These are phyloP conservation scores for Reticulitermes lucifugus DNA, from an alignment of 2,888 invertebrate species.

Conservation along the genomic window DNA sequence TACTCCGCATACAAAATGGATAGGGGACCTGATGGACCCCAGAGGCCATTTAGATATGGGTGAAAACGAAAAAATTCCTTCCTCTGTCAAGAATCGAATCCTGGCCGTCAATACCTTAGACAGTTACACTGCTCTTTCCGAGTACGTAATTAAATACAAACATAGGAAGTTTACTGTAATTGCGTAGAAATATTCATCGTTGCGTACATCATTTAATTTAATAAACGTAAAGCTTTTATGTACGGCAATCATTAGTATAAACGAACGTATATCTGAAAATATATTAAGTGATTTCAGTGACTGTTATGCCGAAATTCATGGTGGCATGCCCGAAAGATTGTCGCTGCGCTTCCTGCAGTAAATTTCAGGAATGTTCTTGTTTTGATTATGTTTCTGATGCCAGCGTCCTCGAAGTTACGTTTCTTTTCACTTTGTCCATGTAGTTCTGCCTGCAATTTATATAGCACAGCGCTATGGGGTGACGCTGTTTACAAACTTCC, in stretches of 20 bases:
- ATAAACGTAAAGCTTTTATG: not conserved
- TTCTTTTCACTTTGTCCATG: not conserved
- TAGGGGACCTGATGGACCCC: no score
- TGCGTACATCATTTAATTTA: not conserved
- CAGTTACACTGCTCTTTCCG: no score
- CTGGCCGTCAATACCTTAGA: no score
- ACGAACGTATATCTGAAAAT: not conserved
- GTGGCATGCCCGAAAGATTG: not conserved
- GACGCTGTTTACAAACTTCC: not conserved
- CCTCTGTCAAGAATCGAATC: no score
- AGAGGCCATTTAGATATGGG: no score
- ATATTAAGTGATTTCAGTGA: not conserved
- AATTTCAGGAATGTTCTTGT: not conserved
- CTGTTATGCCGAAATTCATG: not conserved
- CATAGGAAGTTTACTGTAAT: not conserved
- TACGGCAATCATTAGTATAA: not conserved
- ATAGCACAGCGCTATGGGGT: not conserved
- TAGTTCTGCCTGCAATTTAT: not conserved
- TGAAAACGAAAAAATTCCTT: no score
- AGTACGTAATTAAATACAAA: no score
- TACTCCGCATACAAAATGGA: no score
- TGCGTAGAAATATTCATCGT: not conserved
- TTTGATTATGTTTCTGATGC: not conserved
- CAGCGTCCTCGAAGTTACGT: not conserved
- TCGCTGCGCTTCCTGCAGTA: not conserved